Percentiles rank a stretch among this genome's conserved stretches.
phyloP scores from a whole-genome alignment of 2,797 vertebrate genomes.

The Acropternis orthonyx region DNA sequence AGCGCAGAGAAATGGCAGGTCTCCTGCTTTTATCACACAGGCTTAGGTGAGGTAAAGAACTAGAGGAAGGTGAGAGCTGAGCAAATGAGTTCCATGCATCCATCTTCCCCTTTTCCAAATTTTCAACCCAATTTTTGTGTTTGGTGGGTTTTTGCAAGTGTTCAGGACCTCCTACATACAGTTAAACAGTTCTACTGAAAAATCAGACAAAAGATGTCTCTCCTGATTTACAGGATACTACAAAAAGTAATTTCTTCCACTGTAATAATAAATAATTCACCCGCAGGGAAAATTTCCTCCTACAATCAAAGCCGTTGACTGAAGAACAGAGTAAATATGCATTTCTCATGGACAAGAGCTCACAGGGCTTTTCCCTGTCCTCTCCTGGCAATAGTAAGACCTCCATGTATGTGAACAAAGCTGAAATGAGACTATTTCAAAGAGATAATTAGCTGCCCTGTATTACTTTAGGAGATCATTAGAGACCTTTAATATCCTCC shows the following conservation, averaged over 20 bases:
- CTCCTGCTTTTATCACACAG: neutral
- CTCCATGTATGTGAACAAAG: neutral
- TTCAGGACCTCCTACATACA: neutral
- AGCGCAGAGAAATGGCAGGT: neutral
- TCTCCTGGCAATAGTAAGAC: neutral
- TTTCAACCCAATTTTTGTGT: neutral
- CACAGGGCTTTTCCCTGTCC: neutral
- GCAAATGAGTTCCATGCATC: accelerated
- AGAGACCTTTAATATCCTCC: slow-evolving; percentile 36
- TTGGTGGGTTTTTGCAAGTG: neutral
- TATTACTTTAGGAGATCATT: slow-evolving; percentile 28
- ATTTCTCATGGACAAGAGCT: neutral
- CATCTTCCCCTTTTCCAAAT: neutral
- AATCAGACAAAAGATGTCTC: neutral
- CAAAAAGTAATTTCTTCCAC: neutral
- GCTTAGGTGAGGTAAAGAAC: neutral
- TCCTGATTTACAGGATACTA: neutral
- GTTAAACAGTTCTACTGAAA: neutral
- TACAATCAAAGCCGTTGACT: neutral
- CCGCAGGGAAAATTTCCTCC: neutral
- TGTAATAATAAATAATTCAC: neutral
- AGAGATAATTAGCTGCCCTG: slow-evolving; percentile 52
- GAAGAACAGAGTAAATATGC: neutral
- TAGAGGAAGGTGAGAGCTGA: neutral
- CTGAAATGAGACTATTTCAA: slow-evolving; percentile 17